Percentiles rank a stretch among this genome's conserved stretches.
phyloP scores from a whole-genome alignment of 2,113 vertebrate genomes.

The Ceyx margarethae region DNA sequence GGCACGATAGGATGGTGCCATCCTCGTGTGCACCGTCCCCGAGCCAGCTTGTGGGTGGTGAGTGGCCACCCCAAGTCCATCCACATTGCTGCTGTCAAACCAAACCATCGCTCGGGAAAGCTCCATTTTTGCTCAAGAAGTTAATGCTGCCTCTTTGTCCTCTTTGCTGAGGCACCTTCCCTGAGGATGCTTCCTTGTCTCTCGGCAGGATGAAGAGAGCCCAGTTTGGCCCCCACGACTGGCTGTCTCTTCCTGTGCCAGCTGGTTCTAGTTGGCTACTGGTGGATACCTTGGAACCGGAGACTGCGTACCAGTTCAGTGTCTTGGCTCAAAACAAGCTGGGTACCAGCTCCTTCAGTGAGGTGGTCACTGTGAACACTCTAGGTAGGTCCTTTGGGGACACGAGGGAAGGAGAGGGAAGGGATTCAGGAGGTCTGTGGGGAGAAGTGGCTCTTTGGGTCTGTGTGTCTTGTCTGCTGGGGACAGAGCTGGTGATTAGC shows the following conservation, averaged over 20 bases:
- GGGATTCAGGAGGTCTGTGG: background rate
- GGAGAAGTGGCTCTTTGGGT: background rate
- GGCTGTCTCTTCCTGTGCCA: constrained; percentile 93
- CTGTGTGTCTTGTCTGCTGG: rapidly evolving
- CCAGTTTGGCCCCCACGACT: constrained; percentile 95
- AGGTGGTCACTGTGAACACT: constrained; percentile 99
- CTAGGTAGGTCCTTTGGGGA: constrained; percentile 80
- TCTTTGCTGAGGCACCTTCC: background rate
- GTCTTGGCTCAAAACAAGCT: constrained; percentile 98
- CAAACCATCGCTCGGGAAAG: background rate
- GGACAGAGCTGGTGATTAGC: background rate
- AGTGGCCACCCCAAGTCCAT: background rate
- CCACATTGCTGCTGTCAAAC: constrained; percentile 30
- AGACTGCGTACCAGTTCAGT: constrained; percentile 98
- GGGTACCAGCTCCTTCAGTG: constrained; percentile 98
- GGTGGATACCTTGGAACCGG: constrained; percentile 91
- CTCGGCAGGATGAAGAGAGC: constrained; percentile 90
- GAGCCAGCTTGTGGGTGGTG: background rate
- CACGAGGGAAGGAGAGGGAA: background rate
- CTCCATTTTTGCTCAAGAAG: constrained; percentile 29
- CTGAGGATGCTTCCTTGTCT: constrained; percentile 48
- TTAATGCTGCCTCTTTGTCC: constrained; percentile 1
- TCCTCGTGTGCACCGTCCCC: rapidly evolving
- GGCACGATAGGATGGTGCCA: background rate
- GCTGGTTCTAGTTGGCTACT: constrained; percentile 88